Conservation (phyloP, 1,140 invertebrate species). For the Drosophila saltans region DNA sequence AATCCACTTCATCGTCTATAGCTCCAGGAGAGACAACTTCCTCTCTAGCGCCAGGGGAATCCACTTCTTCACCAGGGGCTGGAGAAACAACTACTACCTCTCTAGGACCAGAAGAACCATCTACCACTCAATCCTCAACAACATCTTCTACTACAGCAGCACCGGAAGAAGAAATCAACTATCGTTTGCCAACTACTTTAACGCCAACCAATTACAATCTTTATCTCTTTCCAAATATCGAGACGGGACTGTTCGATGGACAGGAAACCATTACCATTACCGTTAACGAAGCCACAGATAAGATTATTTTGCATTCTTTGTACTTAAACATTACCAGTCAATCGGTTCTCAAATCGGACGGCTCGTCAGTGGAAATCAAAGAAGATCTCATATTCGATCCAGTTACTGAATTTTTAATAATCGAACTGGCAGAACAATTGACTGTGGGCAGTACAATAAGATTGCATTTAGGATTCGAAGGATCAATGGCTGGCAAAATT, state of each 20-base stretch:
- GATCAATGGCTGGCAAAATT: conserved; percentile 83
- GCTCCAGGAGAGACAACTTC: conserved; percentile 9
- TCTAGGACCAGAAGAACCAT: conserved; percentile 7
- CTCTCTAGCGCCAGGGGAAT: conserved; percentile 2
- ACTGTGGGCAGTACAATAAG: conserved; percentile 1
- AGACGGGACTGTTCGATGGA: conserved; percentile 88
- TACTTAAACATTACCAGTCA: conserved; percentile 51
- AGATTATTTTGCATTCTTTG: conserved; percentile 89
- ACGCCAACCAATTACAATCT: conserved; percentile 91
- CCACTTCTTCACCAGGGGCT: conserved; percentile 12
- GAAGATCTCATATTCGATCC: conserved; percentile 43
- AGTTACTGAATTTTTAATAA: conserved; percentile 64
- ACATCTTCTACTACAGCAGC: conserved; percentile 32
- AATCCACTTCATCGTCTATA: neutral
- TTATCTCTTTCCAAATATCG: conserved; percentile 89
- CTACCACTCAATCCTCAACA: neutral
- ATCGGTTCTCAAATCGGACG: conserved; percentile 22
- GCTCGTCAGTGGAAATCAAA: conserved; percentile 22
- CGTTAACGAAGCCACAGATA: conserved; percentile 84
- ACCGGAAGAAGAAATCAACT: conserved; percentile 73
- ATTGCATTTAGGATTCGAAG: conserved; percentile 82
- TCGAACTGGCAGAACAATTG: conserved; percentile 55
- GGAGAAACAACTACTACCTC: conserved; percentile 2
- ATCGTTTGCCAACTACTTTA: conserved; percentile 87
- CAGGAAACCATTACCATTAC: conserved; percentile 88